Evolutionary conservation across 1,140 invertebrate species (phyloP), one percentile per base, ranked within the genome.

Genomic region (Planococcus citri): DNA sequence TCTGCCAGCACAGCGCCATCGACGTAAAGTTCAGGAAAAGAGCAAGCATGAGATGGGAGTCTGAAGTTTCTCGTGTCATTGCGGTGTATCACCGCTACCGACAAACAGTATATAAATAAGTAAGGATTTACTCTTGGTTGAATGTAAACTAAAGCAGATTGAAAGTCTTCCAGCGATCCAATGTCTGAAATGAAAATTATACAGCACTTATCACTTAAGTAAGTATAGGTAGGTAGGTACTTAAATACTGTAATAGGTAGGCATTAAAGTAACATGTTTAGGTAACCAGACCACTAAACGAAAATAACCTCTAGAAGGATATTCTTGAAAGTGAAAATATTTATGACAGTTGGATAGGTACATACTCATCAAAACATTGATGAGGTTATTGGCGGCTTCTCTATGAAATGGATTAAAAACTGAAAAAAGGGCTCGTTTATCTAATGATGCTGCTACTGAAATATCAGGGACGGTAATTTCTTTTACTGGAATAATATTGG

Each of bases 1-100:
- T 82, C 77, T 0, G 82, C 76, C 76, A 91, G 87, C 1, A 90
- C 83, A 60, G 84, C 82, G 9, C 86, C 83, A 74, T 90, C 88
- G 73, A 91, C 79, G 76, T 86, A 91, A 74, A 90, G 89, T 70
- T 89, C 88, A 1, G 89, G 89, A 75, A 91, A 91, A 17, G 84
- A 81, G 74, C 89, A 84, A 38, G 82, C 80, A 57, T 90, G 83
- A 0, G 85, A 83, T 0, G 89, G 89, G 68, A 92, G 75, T 68
- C 84, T 82, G 1, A 91, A 70, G 69, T 86, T 80, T 75, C 86
- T 87, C 0, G 88, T 91, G 73, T 92, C 89, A 0, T 82, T 79
- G 25, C 88, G 85, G 81, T 91, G 87, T 57, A 90, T 74, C 27
- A 90, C 79, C 0, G 88, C 88, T 22, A 91, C 88, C 0, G 88